Conservation (phyloP, 37 sponge, comb jelly and placozoan species). For the Trichoplax adhaerens region DNA sequence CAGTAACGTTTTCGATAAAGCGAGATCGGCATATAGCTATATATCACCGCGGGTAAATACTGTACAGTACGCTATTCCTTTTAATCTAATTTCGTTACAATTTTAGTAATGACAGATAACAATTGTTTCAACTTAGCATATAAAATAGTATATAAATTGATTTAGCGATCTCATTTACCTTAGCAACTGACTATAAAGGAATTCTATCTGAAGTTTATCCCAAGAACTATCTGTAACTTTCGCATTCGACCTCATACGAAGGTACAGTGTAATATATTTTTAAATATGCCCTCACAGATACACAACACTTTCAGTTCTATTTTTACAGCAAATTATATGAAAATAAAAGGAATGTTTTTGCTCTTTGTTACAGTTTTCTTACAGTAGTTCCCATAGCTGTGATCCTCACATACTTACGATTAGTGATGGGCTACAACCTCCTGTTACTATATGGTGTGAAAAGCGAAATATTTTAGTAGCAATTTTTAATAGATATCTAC, state of each 20-base stretch:
- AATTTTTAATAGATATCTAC: constrained; percentile 47
- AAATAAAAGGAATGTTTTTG: background rate
- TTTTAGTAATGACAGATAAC: too few species aligned
- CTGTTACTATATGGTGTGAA: background rate
- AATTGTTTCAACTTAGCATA: too few species aligned
- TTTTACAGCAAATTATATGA: constrained; percentile 14
- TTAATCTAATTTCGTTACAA: too few species aligned
- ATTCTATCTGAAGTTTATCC: constrained; percentile 44
- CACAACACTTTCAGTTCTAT: background rate
- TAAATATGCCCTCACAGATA: background rate
- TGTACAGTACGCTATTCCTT: too few species aligned
- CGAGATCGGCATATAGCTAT: too few species aligned
- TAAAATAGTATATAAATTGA: too few species aligned
- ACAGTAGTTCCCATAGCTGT: background rate
- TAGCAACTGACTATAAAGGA: constrained; percentile 68
- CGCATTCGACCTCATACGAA: constrained; percentile 52
- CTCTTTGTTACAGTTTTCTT: too few species aligned
- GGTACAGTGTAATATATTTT: constrained; percentile 11
- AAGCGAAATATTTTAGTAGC: background rate
- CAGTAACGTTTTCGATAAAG: too few species aligned
- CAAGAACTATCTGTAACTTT: constrained; percentile 39
- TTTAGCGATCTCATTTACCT: background rate
- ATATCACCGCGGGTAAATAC: too few species aligned
- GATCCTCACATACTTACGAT: constrained; percentile 10
- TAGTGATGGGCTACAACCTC: background rate